phyloP scores from a whole-genome alignment of 2,888 invertebrate species.

The Beris chalybata region DNA sequence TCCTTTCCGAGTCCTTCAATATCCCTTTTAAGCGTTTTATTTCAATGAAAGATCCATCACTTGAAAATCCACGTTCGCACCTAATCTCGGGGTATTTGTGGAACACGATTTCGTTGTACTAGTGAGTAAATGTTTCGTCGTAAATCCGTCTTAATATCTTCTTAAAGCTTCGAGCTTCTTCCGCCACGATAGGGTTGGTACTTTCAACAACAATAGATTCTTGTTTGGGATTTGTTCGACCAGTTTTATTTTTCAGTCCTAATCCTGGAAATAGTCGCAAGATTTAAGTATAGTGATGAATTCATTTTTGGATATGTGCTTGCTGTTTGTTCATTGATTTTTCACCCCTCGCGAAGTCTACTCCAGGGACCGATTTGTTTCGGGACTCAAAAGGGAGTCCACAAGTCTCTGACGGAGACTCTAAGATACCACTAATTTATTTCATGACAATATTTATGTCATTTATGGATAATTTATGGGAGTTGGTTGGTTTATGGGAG shows the following conservation, averaged over 20 bases:
- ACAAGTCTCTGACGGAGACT: neutral
- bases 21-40: constrained; percentile 32
- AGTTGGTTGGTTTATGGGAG: too few species aligned
- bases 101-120: constrained; percentile 29
- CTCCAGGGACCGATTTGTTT: constrained; percentile 29
- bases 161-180: constrained; percentile 13
- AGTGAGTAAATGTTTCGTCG: constrained; percentile 3
- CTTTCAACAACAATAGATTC: constrained; percentile 11
- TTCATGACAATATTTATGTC: constrained; percentile 32
- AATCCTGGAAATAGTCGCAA: too few species aligned
- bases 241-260: constrained; percentile 5
- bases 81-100: constrained; percentile 32
- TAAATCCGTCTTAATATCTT: constrained; percentile 34
- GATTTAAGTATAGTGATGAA: constrained; percentile 1
- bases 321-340: constrained; percentile 28
- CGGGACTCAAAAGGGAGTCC: constrained; percentile 5
- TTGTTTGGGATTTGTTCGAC: constrained; percentile 25
- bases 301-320: constrained; percentile 13
- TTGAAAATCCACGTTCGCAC: constrained; percentile 31
- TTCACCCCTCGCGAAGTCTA: constrained; percentile 17
- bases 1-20: constrained; percentile 12
- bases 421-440: constrained; percentile 25
- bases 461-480: constrained; percentile 27
- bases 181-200: constrained; percentile 1
- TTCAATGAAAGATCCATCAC: constrained; percentile 31